These are phyloP conservation scores for Tipula helvola DNA, from an alignment of 2,888 invertebrate genomes.

Conservation along the genomic window DNA sequence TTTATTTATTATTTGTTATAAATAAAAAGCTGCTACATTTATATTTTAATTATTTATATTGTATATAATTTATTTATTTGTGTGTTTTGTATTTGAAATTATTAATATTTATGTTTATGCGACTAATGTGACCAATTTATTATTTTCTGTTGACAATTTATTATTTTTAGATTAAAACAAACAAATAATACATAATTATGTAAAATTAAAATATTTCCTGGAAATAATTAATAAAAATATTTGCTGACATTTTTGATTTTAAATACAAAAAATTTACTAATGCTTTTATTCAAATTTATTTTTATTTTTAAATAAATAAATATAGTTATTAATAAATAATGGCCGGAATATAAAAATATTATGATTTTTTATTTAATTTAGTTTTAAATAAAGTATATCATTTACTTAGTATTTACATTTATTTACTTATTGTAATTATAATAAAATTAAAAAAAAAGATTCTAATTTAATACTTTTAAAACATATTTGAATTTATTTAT, in stretches of 20 bases:
- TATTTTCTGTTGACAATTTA: neutral
- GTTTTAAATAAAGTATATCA: neutral
- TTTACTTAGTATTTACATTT: neutral
- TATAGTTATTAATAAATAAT: neutral
- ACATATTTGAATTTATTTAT: neutral
- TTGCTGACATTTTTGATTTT: neutral
- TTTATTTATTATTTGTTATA: neutral
- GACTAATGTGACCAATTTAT: neutral
- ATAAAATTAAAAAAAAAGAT: no score
- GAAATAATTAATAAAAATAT: neutral
- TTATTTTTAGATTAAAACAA: neutral
- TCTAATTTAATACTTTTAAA: neutral
- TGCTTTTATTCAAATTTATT: neutral
- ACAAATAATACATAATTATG: neutral
- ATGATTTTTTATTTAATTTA: neutral
- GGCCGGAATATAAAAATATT: neutral
- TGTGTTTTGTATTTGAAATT: neutral
- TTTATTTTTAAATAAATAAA: neutral
- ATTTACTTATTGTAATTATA: neutral
- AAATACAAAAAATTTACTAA: neutral
- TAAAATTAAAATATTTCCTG: neutral
- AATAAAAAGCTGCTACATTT: neutral
- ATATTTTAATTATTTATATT: neutral
- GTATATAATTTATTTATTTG: neutral
- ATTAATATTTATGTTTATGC: neutral